Conservation (phyloP, 2,797 vertebrate genomes). For the Ctenochaetus hawaiiensis region DNA sequence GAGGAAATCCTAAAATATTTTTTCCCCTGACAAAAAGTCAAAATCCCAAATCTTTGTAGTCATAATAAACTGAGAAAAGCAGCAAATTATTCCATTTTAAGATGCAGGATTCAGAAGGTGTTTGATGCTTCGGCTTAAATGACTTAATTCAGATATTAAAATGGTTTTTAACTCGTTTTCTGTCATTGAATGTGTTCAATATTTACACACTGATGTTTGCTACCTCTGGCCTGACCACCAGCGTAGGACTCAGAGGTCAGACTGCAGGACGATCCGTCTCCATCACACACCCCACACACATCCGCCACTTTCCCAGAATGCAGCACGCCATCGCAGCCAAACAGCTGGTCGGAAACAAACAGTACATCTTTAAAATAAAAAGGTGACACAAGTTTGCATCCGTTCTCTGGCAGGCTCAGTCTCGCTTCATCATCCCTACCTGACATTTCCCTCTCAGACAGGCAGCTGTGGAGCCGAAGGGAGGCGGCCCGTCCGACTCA, state of each 20-base stretch:
- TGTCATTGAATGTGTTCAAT: too few relatives aligned
- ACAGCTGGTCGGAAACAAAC: slow-evolving; percentile 82
- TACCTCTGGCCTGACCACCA: slow-evolving; percentile 90
- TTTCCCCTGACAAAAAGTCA: too few relatives aligned
- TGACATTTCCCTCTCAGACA: slow-evolving; percentile 91
- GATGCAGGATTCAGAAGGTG: neutral
- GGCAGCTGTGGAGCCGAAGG: slow-evolving; percentile 75
- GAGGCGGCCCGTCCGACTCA: slow-evolving; percentile 67
- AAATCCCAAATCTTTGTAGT: neutral
- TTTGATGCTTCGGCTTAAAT: too few relatives aligned
- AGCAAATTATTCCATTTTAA: neutral
- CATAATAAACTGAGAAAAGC: neutral
- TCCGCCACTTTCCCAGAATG: slow-evolving; percentile 87
- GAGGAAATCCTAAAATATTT: too few relatives aligned
- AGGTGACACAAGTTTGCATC: neutral
- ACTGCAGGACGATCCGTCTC: slow-evolving; percentile 89
- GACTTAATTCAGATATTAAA: too few relatives aligned
- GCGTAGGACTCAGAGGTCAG: slow-evolving; percentile 85
- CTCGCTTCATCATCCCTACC: slow-evolving; percentile 77
- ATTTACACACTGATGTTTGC: neutral
- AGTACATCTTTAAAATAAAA: neutral
- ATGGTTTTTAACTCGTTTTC: too few relatives aligned
- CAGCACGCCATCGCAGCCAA: slow-evolving; percentile 93
- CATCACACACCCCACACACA: slow-evolving; percentile 90
- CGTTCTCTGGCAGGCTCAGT: neutral